A percentile compares a stretch with the other conserved stretches of the same genome.
Conservation (phyloP, 2,888 invertebrate species). For the Acanthosepion pharaonis region DNA sequence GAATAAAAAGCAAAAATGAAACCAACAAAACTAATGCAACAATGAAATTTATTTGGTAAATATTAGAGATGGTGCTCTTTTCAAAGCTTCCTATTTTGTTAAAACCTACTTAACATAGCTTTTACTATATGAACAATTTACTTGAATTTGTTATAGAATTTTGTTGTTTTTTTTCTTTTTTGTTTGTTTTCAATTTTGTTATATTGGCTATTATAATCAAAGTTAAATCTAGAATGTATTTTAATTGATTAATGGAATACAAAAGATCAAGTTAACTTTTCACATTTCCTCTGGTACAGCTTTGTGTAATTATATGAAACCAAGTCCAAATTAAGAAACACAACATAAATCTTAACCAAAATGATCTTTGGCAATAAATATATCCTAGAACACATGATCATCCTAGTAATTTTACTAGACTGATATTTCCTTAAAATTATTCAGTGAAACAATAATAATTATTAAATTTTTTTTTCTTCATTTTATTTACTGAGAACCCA, state of each 20-base stretch:
- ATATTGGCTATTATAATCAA: neutral
- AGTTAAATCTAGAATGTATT: neutral
- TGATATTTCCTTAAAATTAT: neutral
- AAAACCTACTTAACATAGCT: neutral
- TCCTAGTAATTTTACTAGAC: neutral
- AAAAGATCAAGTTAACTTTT: neutral
- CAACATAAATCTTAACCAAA: neutral
- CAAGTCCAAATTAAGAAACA: neutral
- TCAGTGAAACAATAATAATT: neutral
- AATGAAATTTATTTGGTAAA: conserved; percentile 3
- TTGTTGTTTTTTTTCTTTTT: neutral
- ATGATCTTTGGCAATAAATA: neutral
- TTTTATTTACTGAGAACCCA: neutral
- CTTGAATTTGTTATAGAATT: neutral
- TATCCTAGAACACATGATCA: neutral
- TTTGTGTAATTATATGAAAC: neutral
- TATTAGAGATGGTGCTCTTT: neutral
- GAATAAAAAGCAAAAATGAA: neutral
- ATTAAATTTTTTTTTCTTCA: neutral
- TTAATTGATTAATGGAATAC: neutral
- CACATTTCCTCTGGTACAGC: neutral
- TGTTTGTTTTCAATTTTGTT: neutral
- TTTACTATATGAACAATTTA: conserved; percentile 4
- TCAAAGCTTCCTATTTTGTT: neutral
- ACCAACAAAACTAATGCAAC: neutral